Conservation (phyloP, 2,797 vertebrate genomes). For the Cephalopachus bancanus region DNA sequence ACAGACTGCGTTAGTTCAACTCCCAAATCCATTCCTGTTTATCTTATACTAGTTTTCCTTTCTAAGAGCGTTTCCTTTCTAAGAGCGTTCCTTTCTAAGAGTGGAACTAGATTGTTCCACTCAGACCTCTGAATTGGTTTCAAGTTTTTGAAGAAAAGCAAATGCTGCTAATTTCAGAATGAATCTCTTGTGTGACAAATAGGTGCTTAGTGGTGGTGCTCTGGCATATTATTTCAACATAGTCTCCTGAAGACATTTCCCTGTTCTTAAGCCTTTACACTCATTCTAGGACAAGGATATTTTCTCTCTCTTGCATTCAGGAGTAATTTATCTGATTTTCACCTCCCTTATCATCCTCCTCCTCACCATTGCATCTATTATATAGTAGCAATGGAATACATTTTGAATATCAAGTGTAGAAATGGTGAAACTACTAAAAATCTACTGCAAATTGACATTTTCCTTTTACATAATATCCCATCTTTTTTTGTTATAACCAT, state of each 20-base stretch:
- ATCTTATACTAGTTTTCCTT: neutral
- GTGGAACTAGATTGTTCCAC: neutral
- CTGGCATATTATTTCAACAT: neutral
- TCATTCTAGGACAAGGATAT: neutral
- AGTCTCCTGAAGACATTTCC: constrained; percentile 12
- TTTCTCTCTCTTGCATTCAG: neutral
- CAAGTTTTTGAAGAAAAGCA: constrained; percentile 55
- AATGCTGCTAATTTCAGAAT: constrained; percentile 48
- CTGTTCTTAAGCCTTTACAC: neutral
- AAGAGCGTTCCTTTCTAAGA: no score
- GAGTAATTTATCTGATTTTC: constrained; percentile 32
- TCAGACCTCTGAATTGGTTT: constrained; percentile 45
- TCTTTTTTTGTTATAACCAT: constrained; percentile 65
- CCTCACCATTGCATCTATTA: constrained; percentile 10
- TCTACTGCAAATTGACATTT: constrained; percentile 67
- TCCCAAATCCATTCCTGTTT: neutral
- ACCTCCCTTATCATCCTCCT: neutral
- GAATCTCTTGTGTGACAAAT: constrained; percentile 11
- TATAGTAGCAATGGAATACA: constrained; percentile 54
- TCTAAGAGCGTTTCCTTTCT: constrained; percentile 15
- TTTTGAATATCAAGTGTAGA: constrained; percentile 75
- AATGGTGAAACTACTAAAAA: constrained; percentile 24
- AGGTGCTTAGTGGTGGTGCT: neutral
- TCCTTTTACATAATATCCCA: constrained; percentile 59
- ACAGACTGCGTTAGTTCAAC: neutral